Evolutionary conservation across 2,797 vertebrate genomes (phyloP).

Genomic region (Dicrostonyx torquatus): DNA sequence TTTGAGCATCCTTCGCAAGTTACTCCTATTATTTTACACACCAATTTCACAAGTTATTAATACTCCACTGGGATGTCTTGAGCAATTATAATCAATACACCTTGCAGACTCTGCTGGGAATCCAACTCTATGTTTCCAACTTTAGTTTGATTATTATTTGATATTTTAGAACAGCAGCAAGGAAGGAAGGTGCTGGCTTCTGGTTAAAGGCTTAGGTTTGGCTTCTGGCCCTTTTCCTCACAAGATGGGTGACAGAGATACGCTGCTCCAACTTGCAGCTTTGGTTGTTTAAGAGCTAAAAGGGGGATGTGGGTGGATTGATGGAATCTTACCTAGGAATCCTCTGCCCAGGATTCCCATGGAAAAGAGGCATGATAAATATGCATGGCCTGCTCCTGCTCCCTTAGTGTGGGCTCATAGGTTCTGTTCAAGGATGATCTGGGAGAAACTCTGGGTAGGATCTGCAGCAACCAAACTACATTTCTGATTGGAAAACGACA

Average conservation of each 20-base stretch:
- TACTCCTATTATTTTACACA: background rate
- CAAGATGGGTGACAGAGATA: too few species aligned
- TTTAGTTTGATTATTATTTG: slow-evolving; percentile 40
- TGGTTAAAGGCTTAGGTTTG: background rate
- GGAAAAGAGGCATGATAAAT: background rate
- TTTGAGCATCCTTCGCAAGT: slow-evolving; percentile 9
- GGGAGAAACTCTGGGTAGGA: background rate
- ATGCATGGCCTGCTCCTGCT: background rate
- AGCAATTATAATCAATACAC: background rate
- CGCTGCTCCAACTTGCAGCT: background rate
- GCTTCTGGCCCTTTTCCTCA: background rate
- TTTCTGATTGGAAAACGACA: background rate
- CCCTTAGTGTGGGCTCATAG: background rate
- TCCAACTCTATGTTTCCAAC: background rate
- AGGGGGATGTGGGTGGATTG: background rate
- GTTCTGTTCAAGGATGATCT: background rate
- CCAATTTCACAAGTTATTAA: background rate
- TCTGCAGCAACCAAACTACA: background rate
- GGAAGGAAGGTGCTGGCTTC: background rate
- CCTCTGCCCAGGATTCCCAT: background rate
- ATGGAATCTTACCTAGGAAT: background rate
- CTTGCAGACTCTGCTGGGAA: background rate
- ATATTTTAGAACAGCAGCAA: slow-evolving; percentile 40
- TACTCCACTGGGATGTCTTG: background rate
- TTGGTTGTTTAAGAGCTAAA: background rate